Percentiles rank a stretch among this genome's conserved stretches.
These are phyloP conservation scores for Rhabdophis nuchalis DNA, from an alignment of 2,797 vertebrate species.

Conservation along the genomic window DNA sequence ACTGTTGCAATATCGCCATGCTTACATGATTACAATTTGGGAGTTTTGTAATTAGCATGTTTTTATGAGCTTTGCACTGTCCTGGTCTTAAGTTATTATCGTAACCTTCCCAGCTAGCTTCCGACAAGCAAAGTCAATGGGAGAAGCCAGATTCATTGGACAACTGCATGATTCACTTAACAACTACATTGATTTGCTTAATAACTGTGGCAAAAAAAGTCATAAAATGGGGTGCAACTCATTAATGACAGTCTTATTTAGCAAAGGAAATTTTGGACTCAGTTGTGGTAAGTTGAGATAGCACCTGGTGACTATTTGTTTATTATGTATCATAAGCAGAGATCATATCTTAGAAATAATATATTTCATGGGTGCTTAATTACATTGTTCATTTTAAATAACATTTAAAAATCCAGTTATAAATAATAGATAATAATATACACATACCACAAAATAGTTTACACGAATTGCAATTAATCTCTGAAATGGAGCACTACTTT, in stretches of 20 bases:
- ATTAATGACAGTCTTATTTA: neutral
- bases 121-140: neutral
- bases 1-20: neutral
- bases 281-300: neutral
- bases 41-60: neutral
- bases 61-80: neutral
- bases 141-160: neutral
- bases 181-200: neutral
- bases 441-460: neutral
- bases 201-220: neutral
- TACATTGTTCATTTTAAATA: neutral
- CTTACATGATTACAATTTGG: neutral
- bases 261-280: neutral
- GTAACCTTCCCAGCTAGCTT: neutral
- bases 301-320: neutral
- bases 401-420: neutral
- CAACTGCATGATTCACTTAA: neutral
- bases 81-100: neutral
- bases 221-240: neutral
- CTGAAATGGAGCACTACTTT: neutral
- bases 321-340: neutral
- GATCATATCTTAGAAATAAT: neutral
- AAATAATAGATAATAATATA: neutral
- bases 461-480: neutral
- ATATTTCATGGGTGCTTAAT: neutral